A percentile compares a stretch with the other conserved stretches of the same genome.
Conservation (phyloP, 2,797 vertebrate species). For the Peromyscus attwateri region DNA sequence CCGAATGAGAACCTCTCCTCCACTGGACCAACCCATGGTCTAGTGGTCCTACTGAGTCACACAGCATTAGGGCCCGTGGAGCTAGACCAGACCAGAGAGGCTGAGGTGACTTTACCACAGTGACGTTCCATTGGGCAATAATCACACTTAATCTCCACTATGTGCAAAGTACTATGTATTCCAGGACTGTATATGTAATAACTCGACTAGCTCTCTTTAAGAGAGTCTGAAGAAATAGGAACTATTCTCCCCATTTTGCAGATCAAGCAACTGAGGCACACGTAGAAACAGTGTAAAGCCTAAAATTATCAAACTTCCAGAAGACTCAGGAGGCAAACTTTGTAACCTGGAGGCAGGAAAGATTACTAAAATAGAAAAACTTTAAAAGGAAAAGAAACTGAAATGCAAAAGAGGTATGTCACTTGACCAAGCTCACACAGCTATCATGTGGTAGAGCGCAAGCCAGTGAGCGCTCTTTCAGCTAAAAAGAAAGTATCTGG, state of each 20-base stretch:
- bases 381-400: background rate
- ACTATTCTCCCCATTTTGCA: background rate
- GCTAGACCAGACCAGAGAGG: background rate
- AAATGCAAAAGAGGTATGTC: background rate
- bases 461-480: background rate
- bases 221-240: background rate
- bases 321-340: background rate
- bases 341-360: background rate
- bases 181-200: background rate
- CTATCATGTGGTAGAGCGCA: no score
- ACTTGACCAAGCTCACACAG: background rate
- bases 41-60: background rate
- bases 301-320: background rate
- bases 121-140: background rate
- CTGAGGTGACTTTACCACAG: background rate
- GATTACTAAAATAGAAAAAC: background rate
- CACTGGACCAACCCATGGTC: background rate
- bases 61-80: fast-evolving
- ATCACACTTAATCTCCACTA: background rate
- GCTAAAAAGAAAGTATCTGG: background rate
- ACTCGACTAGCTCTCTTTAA: background rate
- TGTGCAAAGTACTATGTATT: background rate
- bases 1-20: background rate
- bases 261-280: background rate
- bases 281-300: background rate